Conservation (phyloP, 2,797 vertebrate genomes). For the Brachyrhaphis roseni region DNA sequence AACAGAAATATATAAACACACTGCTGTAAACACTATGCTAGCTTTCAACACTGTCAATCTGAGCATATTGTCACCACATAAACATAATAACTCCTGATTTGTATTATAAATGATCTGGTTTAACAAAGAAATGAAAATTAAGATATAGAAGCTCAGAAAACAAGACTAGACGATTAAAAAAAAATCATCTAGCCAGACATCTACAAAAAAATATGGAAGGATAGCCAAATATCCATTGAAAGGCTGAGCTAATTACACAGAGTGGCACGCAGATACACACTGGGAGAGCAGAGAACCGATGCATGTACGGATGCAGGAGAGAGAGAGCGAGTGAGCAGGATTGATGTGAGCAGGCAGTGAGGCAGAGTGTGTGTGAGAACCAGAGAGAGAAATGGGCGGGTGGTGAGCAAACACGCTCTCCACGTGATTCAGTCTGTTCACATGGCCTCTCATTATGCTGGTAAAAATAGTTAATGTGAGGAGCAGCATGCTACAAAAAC, state of each 20-base stretch:
- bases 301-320: slow-evolving; percentile 34
- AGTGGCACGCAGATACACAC: not conserved
- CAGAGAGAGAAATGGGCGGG: slow-evolving; percentile 27
- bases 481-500: slow-evolving; percentile 8
- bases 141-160: not conserved
- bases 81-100: not conserved
- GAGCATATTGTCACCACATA: not conserved
- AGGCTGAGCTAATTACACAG: slow-evolving; percentile 10
- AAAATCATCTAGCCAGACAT: not conserved
- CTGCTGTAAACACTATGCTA: not conserved
- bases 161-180: not conserved
- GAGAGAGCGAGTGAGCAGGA: slow-evolving; percentile 10
- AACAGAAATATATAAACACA: not conserved
- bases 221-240: not conserved
- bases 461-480: slow-evolving; percentile 60
- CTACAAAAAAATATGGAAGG: not conserved
- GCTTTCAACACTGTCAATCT: not conserved
- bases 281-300: slow-evolving; percentile 16
- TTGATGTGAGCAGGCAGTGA: slow-evolving; percentile 50
- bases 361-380: slow-evolving; percentile 44
- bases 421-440: slow-evolving; percentile 77
- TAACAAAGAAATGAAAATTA: not conserved
- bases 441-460: slow-evolving; percentile 64
- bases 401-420: slow-evolving; percentile 60
- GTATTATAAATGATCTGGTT: not conserved